Percentiles rank a stretch among this genome's conserved stretches.
Conservation (phyloP, 2,888 invertebrate genomes). For the Nemurella pictetii region DNA sequence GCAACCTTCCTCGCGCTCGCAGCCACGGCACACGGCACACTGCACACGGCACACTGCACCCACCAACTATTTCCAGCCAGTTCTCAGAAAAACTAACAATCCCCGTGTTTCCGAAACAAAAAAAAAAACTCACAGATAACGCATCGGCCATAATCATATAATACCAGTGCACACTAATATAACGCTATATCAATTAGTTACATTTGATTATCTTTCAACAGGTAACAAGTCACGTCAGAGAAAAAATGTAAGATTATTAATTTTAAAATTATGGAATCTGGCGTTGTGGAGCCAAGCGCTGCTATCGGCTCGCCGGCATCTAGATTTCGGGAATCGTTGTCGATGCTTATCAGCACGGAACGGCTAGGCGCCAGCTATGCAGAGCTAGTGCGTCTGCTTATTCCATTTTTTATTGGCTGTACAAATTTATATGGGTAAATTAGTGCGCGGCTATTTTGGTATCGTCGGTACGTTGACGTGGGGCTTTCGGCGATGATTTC, state of each 20-base stretch:
- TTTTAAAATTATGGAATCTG: not conserved
- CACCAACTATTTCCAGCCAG: too few species aligned
- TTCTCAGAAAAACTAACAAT: not conserved
- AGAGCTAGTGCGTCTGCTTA: too few species aligned
- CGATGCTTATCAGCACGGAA: not conserved
- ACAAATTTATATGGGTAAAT: too few species aligned
- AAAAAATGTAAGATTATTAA: not conserved
- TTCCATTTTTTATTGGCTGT: too few species aligned
- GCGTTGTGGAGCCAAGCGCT: not conserved
- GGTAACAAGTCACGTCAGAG: not conserved
- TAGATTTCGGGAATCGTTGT: not conserved
- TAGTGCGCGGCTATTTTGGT: too few species aligned
- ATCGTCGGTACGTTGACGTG: too few species aligned
- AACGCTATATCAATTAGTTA: not conserved
- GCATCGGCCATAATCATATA: not conserved
- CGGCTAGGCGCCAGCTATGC: not conserved
- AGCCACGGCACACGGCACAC: too few species aligned
- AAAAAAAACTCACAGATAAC: not conserved
- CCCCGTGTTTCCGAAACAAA: not conserved
- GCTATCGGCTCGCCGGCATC: not conserved
- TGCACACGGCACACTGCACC: too few species aligned
- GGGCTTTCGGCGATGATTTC: too few species aligned
- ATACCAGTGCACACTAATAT: not conserved
- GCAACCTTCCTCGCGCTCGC: too few species aligned
- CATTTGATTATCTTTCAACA: not conserved